Conservation (phyloP, 2,113 vertebrate genomes). For the Onychostoma macrolepis region DNA sequence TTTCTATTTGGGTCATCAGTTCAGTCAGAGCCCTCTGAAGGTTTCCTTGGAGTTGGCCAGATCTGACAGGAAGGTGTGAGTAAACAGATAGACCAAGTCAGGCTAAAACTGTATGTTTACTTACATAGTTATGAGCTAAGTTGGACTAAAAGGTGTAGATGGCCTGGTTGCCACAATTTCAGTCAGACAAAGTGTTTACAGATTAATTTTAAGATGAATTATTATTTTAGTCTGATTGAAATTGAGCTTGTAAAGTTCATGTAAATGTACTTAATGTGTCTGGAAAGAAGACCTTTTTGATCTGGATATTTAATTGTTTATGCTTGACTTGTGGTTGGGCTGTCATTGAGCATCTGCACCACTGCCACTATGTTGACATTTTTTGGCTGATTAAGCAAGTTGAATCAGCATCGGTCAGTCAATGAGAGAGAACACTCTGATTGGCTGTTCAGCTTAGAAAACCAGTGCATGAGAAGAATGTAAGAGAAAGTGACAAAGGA, state of each 20-base stretch:
- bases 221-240: neutral
- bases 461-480: too few species aligned
- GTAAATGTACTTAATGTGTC: neutral
- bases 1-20: constrained; percentile 34
- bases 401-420: too few species aligned
- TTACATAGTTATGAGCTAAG: neutral
- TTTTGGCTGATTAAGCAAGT: too few species aligned
- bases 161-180: neutral
- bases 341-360: too few species aligned
- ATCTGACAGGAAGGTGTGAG: neutral
- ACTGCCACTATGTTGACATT: too few species aligned
- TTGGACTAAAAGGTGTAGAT: neutral
- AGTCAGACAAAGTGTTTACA: neutral
- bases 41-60: neutral
- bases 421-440: too few species aligned
- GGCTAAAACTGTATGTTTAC: neutral
- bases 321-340: neutral
- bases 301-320: neutral
- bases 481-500: too few species aligned
- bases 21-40: neutral
- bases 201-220: neutral
- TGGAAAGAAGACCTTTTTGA: neutral
- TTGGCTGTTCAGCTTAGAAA: too few species aligned
- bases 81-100: neutral
- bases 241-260: neutral